Evolutionary conservation across 1,140 invertebrate species (phyloP).

Genomic region (Drosophila burlai): DNA sequence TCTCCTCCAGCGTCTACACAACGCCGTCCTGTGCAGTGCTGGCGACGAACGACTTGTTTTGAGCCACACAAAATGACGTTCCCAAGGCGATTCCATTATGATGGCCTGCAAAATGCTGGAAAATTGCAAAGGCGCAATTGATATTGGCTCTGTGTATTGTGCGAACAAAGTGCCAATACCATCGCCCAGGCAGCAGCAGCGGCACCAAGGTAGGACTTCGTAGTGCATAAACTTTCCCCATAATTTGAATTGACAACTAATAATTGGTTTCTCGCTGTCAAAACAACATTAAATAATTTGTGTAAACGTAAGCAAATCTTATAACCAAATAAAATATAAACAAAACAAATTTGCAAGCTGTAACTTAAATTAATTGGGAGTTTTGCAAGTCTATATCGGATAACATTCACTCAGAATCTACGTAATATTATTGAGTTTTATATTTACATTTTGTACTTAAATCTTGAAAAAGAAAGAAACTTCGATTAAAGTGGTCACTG

Average conservation of each 20-base stretch:
- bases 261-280: conserved; percentile 41
- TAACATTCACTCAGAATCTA: too few relatives aligned
- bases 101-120: conserved; percentile 66
- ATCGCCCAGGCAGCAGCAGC: conserved; percentile 11
- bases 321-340: neutral
- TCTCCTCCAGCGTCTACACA: conserved; percentile 27
- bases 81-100: conserved; percentile 81
- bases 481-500: neutral
- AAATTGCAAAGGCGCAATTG: conserved; percentile 78
- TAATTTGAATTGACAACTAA: conserved; percentile 40
- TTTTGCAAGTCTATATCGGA: neutral
- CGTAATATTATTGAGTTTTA: neutral
- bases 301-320: neutral
- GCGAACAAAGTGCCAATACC: conserved; percentile 50
- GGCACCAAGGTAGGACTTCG: neutral
- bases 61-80: conserved; percentile 77
- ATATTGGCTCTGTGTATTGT: conserved; percentile 67
- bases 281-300: conserved; percentile 1
- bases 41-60: conserved; percentile 71
- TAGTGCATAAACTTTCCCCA: conserved; percentile 31
- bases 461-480: neutral
- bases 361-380: neutral
- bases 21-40: conserved; percentile 15
- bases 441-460: neutral
- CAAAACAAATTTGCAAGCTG: too few relatives aligned